Evolutionary conservation across 1,140 invertebrate genomes (phyloP).

Genomic region (Drosophila carrolli): DNA sequence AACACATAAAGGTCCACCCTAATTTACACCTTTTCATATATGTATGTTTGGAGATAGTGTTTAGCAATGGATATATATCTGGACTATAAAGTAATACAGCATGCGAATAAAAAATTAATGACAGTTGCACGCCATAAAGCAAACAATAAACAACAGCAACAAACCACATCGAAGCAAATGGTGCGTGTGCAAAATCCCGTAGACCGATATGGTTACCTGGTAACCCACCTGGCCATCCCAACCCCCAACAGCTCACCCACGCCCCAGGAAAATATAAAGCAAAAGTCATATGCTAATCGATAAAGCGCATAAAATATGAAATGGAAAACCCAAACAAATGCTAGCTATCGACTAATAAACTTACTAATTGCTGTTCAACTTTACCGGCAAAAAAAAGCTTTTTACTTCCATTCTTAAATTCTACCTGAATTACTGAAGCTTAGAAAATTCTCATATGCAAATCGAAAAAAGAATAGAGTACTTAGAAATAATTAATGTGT

Average conservation of each 20-base stretch:
- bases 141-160: slow-evolving; percentile 25
- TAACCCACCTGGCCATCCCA: slow-evolving; percentile 17
- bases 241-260: no score
- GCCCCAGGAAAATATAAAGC: slow-evolving; percentile 11
- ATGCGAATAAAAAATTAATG: slow-evolving; percentile 42
- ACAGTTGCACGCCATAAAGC: slow-evolving; percentile 62
- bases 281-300: slow-evolving; percentile 44
- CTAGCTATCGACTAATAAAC: background rate
- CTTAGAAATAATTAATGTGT: no score
- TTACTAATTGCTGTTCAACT: slow-evolving; percentile 1
- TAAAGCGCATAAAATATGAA: slow-evolving; percentile 25
- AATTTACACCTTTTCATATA: background rate
- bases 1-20: background rate
- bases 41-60: slow-evolving; percentile 5
- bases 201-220: slow-evolving; percentile 14
- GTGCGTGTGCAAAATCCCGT: slow-evolving; percentile 40
- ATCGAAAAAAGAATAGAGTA: background rate
- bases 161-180: slow-evolving; percentile 14
- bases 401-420: no score
- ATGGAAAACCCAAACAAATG: background rate
- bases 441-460: background rate
- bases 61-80: slow-evolving; percentile 26
- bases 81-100: slow-evolving; percentile 55
- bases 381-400: background rate
- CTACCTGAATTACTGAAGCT: no score